Base-by-base conservation (phyloP, 2,797 vertebrate species). In the Coracias cyanogaster region DNA sequence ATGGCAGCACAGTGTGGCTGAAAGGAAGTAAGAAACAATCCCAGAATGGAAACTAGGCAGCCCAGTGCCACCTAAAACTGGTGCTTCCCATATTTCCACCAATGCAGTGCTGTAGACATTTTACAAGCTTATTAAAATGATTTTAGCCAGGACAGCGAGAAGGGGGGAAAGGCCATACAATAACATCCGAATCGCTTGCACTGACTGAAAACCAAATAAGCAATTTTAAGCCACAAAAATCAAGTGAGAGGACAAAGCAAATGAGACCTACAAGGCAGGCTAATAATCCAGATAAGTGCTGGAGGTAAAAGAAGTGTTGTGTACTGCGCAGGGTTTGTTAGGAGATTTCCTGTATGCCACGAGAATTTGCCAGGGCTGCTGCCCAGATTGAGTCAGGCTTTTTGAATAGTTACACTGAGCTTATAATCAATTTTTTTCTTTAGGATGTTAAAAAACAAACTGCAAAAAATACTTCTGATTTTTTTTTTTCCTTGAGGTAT, bases 281-380 rank as follows among this genome's bases (percentile, higher is more conserved):
- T 78, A 70, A 89, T 61, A 93, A 78, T 85, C 48, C 43, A 45
- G 67, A 25, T 31, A 58, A 88, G 49, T 71, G 43, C 65, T 52
- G 25, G 61, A 82, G 51, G 45, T 49, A 76, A 57, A 65, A 39
- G 61, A 41, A 28, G 31, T 52, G 13, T 10, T 3, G 5, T 31
- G 71, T 45, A 2, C n/a, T 3, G 7, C 25, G 35, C 4, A 5
- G 57, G 15, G 46, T 89, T 66, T 45, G 16, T 43, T 52, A 49
- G 62, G 66, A 48, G 35, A 12, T 78, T 72, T 85, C 70, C n/a
- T 45, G 3, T 20, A 43, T 2, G 2, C 52, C 0, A 0, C 3
- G 9, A 82, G 67, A 60, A 39, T 87, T 62, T 66, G 31, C 43
- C 1, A 0, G 6, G 37, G 48, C 37, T 73, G 35, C 72, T 74